Percentiles rank a stretch among this genome's conserved stretches.
Evolutionary conservation across 2,888 invertebrate genomes (phyloP).

Genomic region (Cosmopolites sordidus): DNA sequence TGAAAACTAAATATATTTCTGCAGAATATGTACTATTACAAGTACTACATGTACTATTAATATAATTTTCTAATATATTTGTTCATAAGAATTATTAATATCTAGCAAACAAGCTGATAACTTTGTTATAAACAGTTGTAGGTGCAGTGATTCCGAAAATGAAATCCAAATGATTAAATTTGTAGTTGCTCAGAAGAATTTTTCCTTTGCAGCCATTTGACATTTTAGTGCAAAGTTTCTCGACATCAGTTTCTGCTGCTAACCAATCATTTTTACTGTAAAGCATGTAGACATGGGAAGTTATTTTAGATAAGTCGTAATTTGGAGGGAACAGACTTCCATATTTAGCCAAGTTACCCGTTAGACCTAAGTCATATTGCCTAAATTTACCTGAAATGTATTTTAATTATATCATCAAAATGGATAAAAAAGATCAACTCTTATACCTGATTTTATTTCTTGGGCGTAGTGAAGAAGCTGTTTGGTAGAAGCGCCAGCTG

Average conservation of each 20-base stretch:
- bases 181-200: constrained; percentile 35
- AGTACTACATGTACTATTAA: too few species aligned
- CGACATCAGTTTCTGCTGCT: constrained; percentile 42
- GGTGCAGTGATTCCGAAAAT: constrained; percentile 39
- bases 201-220: constrained; percentile 31
- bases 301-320: too few species aligned
- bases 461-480: constrained; percentile 72
- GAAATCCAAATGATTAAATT: constrained; percentile 44
- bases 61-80: too few species aligned
- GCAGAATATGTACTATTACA: too few species aligned
- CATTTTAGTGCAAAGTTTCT: constrained; percentile 39
- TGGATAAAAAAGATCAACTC: constrained; percentile 49
- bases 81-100: constrained; percentile 9
- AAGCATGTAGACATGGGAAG: too few species aligned
- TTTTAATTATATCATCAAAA: constrained; percentile 4
- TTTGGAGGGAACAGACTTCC: too few species aligned
- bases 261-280: too few species aligned
- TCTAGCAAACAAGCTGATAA: constrained; percentile 32
- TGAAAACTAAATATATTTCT: too few species aligned
- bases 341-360: constrained; percentile 30
- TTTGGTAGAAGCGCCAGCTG: constrained; percentile 62
- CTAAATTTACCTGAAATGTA: too few species aligned
- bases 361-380: constrained; percentile 56
- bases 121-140: constrained; percentile 36
- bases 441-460: constrained; percentile 52